A percentile compares a stretch with the other conserved stretches of the same genome.
Evolutionary conservation across 2,888 invertebrate genomes (phyloP).

Genomic region (Drosophila colorata): DNA sequence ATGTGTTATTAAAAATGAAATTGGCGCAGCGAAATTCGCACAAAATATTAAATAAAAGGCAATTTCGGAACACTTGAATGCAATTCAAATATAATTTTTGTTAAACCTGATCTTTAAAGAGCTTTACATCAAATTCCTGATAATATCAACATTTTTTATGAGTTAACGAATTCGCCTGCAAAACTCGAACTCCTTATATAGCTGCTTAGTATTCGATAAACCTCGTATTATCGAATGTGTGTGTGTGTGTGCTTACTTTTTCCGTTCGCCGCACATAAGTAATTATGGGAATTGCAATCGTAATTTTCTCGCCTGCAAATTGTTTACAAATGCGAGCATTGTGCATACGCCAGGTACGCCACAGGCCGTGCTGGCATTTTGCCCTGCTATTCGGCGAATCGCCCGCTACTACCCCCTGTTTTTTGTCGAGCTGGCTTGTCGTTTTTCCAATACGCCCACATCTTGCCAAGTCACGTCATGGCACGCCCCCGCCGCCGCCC

Average conservation of each 20-base stretch:
- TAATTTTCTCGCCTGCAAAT: conserved; percentile 21
- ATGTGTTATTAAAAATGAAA: too few relatives aligned
- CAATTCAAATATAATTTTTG: too few relatives aligned
- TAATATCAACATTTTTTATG: too few relatives aligned
- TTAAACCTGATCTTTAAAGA: too few relatives aligned
- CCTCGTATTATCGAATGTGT: neutral
- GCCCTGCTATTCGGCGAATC: conserved; percentile 6
- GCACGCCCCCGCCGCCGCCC: conserved; percentile 14
- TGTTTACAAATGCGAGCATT: conserved; percentile 35
- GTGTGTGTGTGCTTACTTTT: neutral
- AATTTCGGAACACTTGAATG: too few relatives aligned
- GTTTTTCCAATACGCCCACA: conserved; percentile 25
- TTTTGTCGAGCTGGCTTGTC: conserved; percentile 18
- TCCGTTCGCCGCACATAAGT: conserved; percentile 17
- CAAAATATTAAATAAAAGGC: too few relatives aligned
- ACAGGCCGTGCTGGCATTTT: conserved; percentile 21
- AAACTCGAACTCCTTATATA: too few relatives aligned
- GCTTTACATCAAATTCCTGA: too few relatives aligned
- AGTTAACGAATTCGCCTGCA: too few relatives aligned
- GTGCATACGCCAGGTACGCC: conserved; percentile 48
- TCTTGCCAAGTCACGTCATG: conserved; percentile 14
- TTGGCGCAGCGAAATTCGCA: too few relatives aligned
- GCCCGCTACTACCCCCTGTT: too few relatives aligned
- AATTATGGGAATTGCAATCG: conserved; percentile 49
- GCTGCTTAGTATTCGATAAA: neutral